These are phyloP conservation scores for Congeria kusceri DNA, from an alignment of 2,888 invertebrate species.

Conservation along the genomic window DNA sequence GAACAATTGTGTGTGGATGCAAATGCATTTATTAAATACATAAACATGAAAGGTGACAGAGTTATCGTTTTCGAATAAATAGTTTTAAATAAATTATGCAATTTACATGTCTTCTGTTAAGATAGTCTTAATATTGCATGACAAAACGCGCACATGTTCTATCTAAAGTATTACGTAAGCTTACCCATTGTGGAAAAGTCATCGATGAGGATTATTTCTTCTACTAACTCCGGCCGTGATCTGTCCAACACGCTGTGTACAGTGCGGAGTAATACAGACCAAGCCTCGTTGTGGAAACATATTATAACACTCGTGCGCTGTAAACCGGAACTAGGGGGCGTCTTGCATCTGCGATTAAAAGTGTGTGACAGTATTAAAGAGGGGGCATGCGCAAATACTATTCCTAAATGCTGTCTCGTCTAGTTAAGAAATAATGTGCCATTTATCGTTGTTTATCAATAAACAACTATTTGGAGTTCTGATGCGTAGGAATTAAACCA, in stretches of 20 bases:
- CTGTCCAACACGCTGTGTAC: slow-evolving; percentile 94
- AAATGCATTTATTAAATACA: not conserved
- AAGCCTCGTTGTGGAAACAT: slow-evolving; percentile 98
- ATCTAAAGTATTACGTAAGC: not conserved
- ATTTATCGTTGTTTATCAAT: no score
- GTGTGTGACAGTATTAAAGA: no score
- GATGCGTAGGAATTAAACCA: no score
- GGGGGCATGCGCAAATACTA: no score
- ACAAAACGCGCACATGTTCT: not conserved
- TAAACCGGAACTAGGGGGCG: slow-evolving; percentile 85
- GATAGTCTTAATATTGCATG: not conserved
- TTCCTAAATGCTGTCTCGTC: no score
- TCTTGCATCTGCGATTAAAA: slow-evolving; percentile 43
- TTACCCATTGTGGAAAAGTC: slow-evolving; percentile 92
- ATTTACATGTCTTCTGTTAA: not conserved
- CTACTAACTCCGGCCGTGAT: slow-evolving; percentile 90
- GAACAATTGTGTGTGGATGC: slow-evolving; percentile 3
- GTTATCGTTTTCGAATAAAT: no score
- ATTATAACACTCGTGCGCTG: slow-evolving; percentile 94
- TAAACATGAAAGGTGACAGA: not conserved
- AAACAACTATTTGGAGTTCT: no score
- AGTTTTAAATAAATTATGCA: not conserved
- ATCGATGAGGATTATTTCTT: slow-evolving; percentile 96
- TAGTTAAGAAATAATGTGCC: no score
- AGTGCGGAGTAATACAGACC: slow-evolving; percentile 93